Percentiles rank a stretch among this genome's conserved stretches.
Conservation (phyloP, 2,888 invertebrate species). For the Formica aserva region DNA sequence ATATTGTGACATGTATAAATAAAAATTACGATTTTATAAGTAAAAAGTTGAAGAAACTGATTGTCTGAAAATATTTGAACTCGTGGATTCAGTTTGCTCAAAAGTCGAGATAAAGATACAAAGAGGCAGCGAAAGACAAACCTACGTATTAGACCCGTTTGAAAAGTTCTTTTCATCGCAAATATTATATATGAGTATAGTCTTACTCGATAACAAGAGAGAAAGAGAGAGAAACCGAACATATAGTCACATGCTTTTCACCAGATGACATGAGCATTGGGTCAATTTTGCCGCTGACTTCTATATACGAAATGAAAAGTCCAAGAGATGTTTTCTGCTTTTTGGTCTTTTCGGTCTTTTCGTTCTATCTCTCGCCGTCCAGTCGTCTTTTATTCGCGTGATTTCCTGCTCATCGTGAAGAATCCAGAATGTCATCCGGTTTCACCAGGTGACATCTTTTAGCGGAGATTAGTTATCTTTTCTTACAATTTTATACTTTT, state of each 20-base stretch:
- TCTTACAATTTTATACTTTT: not conserved
- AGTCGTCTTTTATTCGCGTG: constrained; percentile 23
- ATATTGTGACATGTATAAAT: constrained; percentile 14
- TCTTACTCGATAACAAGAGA: not conserved
- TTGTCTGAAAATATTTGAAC: not conserved
- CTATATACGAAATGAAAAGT: constrained; percentile 35
- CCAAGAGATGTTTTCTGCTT: constrained; percentile 18
- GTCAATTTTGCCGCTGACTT: constrained; percentile 39
- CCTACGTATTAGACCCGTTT: constrained; percentile 9
- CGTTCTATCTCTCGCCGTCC: not conserved
- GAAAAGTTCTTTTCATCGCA: constrained; percentile 10
- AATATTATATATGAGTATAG: not conserved
- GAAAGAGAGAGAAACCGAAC: constrained; percentile 28
- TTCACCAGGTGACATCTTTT: not conserved
- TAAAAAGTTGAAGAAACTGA: not conserved
- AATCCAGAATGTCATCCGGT: not conserved
- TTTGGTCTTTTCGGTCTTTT: not conserved
- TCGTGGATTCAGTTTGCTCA: constrained; percentile 4
- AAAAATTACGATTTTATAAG: not conserved
- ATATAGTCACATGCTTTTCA: constrained; percentile 31
- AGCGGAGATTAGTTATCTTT: not conserved
- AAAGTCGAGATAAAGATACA: not conserved
- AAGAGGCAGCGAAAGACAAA: not conserved
- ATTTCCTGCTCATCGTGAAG: constrained; percentile 1
- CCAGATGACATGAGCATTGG: constrained; percentile 13